Percentiles rank a stretch among this genome's conserved stretches.
These are phyloP conservation scores for Neodiprion fabricii DNA, from an alignment of 1,140 invertebrate species.

Conservation along the genomic window DNA sequence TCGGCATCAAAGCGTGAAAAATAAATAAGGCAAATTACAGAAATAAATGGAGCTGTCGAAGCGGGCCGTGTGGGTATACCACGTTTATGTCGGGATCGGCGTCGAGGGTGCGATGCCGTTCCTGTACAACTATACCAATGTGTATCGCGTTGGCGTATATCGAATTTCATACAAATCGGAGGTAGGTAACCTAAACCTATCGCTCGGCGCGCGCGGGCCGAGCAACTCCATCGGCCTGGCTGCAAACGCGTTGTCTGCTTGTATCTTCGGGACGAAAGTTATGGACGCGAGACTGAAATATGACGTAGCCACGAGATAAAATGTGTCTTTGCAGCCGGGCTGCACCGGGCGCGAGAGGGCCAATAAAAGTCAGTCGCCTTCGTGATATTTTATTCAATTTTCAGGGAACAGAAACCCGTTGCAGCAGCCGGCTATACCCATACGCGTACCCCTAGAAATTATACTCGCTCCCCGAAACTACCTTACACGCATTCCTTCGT, in stretches of 20 bases:
- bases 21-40: conserved; percentile 48
- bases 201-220: conserved; percentile 16
- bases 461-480: neutral
- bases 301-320: neutral
- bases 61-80: conserved; percentile 30
- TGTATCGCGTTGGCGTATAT: conserved; percentile 48
- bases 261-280: neutral
- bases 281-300: conserved; percentile 5
- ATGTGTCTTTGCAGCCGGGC: neutral
- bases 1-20: neutral
- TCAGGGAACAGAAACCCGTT: conserved; percentile 1
- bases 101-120: neutral
- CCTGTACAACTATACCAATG: neutral
- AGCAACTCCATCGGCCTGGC: conserved; percentile 15
- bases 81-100: neutral
- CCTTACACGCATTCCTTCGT: too few species aligned
- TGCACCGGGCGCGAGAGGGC: conserved; percentile 2
- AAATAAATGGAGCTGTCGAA: conserved; percentile 52
- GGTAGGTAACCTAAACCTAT: conserved; percentile 56
- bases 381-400: conserved; percentile 6
- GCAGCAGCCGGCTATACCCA: neutral
- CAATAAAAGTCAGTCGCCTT: conserved; percentile 2
- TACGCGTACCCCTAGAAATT: neutral
- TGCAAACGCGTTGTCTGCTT: neutral
- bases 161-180: conserved; percentile 58